Evolutionary conservation across 2,797 vertebrate species (phyloP).

Genomic region (Sebastes jordani): DNA sequence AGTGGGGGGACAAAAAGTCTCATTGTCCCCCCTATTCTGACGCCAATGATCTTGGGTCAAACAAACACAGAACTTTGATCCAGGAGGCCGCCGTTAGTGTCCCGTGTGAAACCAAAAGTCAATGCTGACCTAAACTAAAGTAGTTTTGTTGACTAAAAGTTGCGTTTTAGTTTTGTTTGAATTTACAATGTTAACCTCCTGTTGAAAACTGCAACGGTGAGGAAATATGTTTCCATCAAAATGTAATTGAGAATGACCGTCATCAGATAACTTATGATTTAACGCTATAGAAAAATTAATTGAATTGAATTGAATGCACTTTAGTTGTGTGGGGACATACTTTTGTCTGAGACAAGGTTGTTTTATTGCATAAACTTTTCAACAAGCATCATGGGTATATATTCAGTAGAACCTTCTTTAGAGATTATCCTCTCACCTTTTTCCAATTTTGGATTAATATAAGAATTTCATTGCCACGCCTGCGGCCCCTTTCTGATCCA

Average conservation of each 20-base stretch:
- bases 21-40: too few relatives aligned
- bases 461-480: not conserved
- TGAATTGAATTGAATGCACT: rapidly evolving
- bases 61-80: not conserved
- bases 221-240: not conserved
- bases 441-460: not conserved
- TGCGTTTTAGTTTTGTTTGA: too few relatives aligned
- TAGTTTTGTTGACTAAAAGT: not conserved
- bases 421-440: not conserved
- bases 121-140: too few relatives aligned
- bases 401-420: not conserved
- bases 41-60: not conserved
- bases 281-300: too few relatives aligned
- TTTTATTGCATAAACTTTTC: not conserved
- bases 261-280: too few relatives aligned
- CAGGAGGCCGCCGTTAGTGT: too few relatives aligned
- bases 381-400: not conserved
- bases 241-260: not conserved
- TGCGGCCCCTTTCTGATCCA: not conserved
- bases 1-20: too few relatives aligned
- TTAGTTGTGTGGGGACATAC: not conserved
- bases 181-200: too few relatives aligned
- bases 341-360: not conserved
- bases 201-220: too few relatives aligned
- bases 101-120: too few relatives aligned